Evolutionary conservation across 2,113 vertebrate genomes (phyloP).

Genomic region (Apaloderma vittatum): DNA sequence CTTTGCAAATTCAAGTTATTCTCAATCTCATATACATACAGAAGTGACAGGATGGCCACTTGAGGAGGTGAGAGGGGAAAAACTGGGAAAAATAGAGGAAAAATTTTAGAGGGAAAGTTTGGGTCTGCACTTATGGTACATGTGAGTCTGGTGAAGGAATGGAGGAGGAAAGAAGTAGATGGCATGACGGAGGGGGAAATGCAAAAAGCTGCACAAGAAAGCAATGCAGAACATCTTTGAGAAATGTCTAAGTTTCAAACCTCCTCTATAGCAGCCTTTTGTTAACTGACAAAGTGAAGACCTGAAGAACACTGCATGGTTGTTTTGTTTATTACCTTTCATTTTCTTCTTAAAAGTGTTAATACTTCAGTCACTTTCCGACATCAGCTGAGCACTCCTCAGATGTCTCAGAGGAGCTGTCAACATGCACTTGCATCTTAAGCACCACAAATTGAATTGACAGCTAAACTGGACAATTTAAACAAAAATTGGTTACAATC

Average conservation of each 20-base stretch:
- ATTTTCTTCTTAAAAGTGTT: neutral
- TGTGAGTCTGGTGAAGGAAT: neutral
- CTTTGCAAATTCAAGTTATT: neutral
- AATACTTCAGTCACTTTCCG: neutral
- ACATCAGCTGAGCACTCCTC: neutral
- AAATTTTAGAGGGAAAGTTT: neutral
- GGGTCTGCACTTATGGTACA: neutral
- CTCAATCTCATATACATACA: neutral
- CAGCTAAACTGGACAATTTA: conserved; percentile 35
- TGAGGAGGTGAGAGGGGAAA: neutral
- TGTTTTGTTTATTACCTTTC: neutral
- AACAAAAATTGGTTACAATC: neutral
- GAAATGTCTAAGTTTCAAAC: neutral
- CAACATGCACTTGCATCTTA: neutral
- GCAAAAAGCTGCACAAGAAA: neutral
- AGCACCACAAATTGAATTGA: conserved; percentile 22
- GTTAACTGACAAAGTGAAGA: neutral
- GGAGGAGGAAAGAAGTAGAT: neutral
- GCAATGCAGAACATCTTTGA: neutral
- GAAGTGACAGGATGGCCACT: neutral
- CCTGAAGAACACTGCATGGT: neutral
- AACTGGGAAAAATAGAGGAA: neutral
- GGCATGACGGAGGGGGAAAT: neutral
- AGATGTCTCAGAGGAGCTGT: conserved; percentile 10
- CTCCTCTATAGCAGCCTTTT: neutral